A percentile compares a stretch with the other conserved stretches of the same genome.
Evolutionary conservation across 2,888 invertebrate species (phyloP).

Genomic region (Thelaira solivaga): DNA sequence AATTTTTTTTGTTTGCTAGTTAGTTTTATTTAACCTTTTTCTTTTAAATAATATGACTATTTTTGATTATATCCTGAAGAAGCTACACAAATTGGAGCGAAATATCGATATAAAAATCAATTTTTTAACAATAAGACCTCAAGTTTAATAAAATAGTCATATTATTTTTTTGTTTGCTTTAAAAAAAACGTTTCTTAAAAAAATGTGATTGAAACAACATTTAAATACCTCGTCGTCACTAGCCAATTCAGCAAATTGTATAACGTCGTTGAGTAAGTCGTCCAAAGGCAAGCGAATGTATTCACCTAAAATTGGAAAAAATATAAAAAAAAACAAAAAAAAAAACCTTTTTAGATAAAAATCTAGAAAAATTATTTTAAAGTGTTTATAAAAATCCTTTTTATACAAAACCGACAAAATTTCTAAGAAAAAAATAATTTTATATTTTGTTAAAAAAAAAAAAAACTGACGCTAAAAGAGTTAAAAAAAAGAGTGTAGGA

Average conservation of each 20-base stretch:
- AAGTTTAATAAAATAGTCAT: too few species aligned
- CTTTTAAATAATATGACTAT: too few species aligned
- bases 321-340: too few species aligned
- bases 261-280: conserved; percentile 76
- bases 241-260: conserved; percentile 73
- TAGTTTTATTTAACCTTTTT: too few species aligned
- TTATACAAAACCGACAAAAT: conserved; percentile 49
- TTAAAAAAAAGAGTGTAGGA: conserved; percentile 35
- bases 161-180: too few species aligned
- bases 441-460: conserved; percentile 44
- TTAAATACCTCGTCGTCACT: conserved; percentile 70
- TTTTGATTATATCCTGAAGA: too few species aligned
- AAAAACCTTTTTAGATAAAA: conserved; percentile 43
- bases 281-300: conserved; percentile 76
- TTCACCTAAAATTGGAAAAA: conserved; percentile 71
- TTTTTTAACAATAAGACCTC: too few species aligned
- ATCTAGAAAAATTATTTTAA: conserved; percentile 35
- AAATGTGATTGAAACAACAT: neutral
- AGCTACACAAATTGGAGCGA: too few species aligned
- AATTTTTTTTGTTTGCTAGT: too few species aligned
- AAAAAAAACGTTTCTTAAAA: neutral
- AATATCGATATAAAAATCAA: too few species aligned
- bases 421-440: conserved; percentile 50
- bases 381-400: conserved; percentile 25
- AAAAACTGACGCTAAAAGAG: conserved; percentile 56